These are phyloP conservation scores for Melitaea athalia DNA, from an alignment of 2,888 invertebrate genomes.

Conservation along the genomic window DNA sequence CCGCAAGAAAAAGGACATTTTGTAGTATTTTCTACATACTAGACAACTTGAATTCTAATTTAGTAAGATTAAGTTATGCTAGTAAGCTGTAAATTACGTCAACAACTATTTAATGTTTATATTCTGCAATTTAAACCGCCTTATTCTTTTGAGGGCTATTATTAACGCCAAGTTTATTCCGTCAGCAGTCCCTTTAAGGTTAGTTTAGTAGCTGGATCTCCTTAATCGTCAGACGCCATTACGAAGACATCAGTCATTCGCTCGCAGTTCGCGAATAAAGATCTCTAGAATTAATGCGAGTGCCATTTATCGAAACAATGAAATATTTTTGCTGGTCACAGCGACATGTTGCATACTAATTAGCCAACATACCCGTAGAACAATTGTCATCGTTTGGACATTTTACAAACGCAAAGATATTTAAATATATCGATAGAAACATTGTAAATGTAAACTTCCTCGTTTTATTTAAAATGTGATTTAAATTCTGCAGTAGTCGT, in stretches of 20 bases:
- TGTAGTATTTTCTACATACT: too few relatives aligned
- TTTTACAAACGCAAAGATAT: constrained; percentile 23
- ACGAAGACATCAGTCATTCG: constrained; percentile 7
- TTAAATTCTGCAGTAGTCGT: background rate
- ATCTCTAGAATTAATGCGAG: constrained; percentile 37
- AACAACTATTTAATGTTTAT: background rate
- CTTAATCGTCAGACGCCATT: background rate
- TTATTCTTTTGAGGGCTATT: background rate
- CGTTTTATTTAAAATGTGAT: background rate
- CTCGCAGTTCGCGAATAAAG: constrained; percentile 30
- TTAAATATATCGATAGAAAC: background rate
- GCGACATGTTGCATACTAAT: constrained; percentile 39
- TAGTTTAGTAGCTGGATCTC: background rate
- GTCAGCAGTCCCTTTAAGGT: background rate
- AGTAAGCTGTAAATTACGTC: too few relatives aligned
- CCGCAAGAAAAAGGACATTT: too few relatives aligned
- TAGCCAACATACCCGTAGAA: constrained; percentile 5
- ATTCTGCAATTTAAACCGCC: background rate
- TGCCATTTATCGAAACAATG: constrained; percentile 65
- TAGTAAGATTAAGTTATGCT: too few relatives aligned
- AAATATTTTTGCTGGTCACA: constrained; percentile 57
- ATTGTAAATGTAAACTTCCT: background rate
- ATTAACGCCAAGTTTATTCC: background rate
- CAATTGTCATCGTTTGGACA: constrained; percentile 32
- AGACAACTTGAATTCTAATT: too few relatives aligned